phyloP scores from a whole-genome alignment of 1,140 invertebrate species.

The Drosophila leontia region DNA sequence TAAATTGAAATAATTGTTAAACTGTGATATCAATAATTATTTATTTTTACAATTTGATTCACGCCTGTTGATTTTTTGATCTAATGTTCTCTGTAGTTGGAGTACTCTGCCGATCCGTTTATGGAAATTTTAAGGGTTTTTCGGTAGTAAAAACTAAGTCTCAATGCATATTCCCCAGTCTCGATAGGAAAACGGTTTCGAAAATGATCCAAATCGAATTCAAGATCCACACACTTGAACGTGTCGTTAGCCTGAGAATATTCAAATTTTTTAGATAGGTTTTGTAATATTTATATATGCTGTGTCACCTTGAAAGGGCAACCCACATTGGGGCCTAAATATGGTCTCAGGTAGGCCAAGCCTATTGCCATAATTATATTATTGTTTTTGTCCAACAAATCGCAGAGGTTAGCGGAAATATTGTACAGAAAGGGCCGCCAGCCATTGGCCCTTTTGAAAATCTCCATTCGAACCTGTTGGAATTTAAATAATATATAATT shows the following conservation, averaged over 20 bases:
- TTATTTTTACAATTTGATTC: neutral
- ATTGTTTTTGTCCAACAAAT: slow-evolving; percentile 1
- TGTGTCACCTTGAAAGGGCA: slow-evolving; percentile 7
- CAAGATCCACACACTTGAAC: neutral
- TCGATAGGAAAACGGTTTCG: slow-evolving; percentile 24
- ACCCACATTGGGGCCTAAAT: neutral
- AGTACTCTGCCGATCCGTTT: slow-evolving; percentile 13
- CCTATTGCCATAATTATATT: slow-evolving; percentile 6
- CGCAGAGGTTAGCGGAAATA: slow-evolving; percentile 5
- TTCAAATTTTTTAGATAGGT: neutral
- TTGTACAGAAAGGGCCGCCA: slow-evolving; percentile 1
- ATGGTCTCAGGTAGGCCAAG: slow-evolving; percentile 15
- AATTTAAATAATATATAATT: neutral
- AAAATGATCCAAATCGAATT: slow-evolving; percentile 8
- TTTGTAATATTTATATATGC: neutral
- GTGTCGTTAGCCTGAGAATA: neutral
- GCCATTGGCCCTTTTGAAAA: slow-evolving; percentile 24
- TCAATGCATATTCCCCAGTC: slow-evolving; percentile 19
- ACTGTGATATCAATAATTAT: neutral
- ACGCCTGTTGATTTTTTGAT: too few relatives aligned
- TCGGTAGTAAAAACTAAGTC: slow-evolving; percentile 13
- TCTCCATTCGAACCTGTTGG: slow-evolving; percentile 15
- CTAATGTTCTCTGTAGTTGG: slow-evolving; percentile 4
- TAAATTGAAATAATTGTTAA: neutral
- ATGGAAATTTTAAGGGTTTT: neutral